Percentiles rank a stretch among this genome's conserved stretches.
Conservation (phyloP, 2,888 invertebrate species). For the Hemicrepidius hirtus region DNA sequence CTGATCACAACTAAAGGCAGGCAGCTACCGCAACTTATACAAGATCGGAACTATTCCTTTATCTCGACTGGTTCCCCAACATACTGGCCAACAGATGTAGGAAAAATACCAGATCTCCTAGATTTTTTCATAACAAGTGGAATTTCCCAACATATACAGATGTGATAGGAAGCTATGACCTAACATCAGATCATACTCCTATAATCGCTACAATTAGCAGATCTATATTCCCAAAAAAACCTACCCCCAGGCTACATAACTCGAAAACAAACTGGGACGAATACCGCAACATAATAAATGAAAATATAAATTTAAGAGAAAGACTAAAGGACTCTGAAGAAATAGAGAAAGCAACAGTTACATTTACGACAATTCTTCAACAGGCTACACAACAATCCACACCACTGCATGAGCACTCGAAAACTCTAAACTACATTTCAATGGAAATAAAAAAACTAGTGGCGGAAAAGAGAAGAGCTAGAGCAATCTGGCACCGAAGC, state of each 20-base stretch:
- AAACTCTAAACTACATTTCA: too few species aligned
- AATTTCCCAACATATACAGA: not conserved
- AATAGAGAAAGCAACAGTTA: conserved; percentile 1
- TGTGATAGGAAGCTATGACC: not conserved
- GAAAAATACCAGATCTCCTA: not conserved
- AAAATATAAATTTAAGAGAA: conserved; percentile 7
- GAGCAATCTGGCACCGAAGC: conserved; percentile 2
- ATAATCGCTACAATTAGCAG: not conserved
- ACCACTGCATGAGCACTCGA: too few species aligned
- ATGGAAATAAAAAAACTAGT: conserved; percentile 9
- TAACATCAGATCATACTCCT: not conserved
- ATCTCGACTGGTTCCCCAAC: not conserved
- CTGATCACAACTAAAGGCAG: not conserved
- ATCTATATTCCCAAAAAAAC: not conserved
- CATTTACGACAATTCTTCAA: not conserved
- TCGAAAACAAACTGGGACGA: not conserved
- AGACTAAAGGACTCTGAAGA: conserved; percentile 1
- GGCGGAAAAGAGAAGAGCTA: conserved; percentile 6
- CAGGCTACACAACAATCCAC: not conserved
- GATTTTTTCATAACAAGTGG: not conserved
- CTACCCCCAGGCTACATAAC: not conserved
- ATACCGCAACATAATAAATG: too few species aligned
- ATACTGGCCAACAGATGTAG: not conserved
- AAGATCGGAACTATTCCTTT: not conserved
- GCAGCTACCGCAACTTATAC: not conserved